Evolutionary conservation across 2,113 vertebrate species (phyloP).

Genomic region (Plestiodon gilberti): DNA sequence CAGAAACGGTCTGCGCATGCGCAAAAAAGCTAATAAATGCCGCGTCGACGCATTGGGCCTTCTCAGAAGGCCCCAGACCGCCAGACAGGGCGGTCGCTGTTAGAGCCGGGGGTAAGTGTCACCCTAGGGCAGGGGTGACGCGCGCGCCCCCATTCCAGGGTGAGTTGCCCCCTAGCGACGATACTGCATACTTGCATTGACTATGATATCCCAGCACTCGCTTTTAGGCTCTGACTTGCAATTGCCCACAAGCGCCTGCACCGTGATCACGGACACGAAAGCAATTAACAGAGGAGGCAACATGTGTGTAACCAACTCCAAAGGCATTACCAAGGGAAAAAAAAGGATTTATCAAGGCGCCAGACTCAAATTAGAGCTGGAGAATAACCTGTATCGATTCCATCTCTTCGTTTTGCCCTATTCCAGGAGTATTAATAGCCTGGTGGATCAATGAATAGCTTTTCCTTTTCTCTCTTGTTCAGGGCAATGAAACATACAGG

Average conservation of each 20-base stretch:
- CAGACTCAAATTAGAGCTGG: constrained; percentile 34
- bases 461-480: neutral
- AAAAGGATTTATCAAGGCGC: constrained; percentile 27
- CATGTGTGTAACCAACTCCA: constrained; percentile 35
- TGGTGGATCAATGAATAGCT: neutral
- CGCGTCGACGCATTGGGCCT: no score
- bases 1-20: no score
- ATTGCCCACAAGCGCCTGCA: constrained; percentile 19
- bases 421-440: constrained; percentile 22
- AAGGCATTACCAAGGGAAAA: neutral
- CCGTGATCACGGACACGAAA: constrained; percentile 8
- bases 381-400: constrained; percentile 46
- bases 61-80: no score
- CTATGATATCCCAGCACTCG: neutral
- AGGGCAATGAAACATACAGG: neutral
- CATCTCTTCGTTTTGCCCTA: neutral
- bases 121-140: no score
- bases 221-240: constrained; percentile 12
- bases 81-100: no score
- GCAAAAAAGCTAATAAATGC: no score
- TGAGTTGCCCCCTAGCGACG: no score
- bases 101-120: no score
- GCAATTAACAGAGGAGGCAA: constrained; percentile 31
- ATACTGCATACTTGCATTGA: no score
- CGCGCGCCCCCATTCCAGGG: no score